These are phyloP conservation scores for Oxyura jamaicensis DNA, from an alignment of 2,113 vertebrate genomes.

Conservation along the genomic window DNA sequence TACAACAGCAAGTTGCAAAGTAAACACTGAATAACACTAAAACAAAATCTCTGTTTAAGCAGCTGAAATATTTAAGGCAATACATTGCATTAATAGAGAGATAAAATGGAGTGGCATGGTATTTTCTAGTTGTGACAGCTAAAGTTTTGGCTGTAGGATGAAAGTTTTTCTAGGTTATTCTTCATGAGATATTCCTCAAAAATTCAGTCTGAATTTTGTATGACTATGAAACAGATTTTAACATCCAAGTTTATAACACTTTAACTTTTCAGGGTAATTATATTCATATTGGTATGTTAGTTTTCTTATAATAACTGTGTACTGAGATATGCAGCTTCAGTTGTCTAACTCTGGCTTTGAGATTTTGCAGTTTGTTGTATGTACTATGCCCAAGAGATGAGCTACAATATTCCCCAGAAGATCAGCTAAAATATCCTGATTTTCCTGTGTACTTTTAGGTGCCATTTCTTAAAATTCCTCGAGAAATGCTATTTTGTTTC, in stretches of 20 bases:
- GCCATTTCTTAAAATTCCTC: not conserved
- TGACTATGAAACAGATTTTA: not conserved
- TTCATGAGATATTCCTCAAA: not conserved
- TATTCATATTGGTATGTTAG: not conserved
- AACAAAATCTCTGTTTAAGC: conserved; percentile 23
- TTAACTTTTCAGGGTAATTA: not conserved
- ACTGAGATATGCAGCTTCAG: not conserved
- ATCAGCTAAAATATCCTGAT: not conserved
- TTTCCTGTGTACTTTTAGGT: not conserved
- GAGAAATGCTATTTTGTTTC: not conserved
- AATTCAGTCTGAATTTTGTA: not conserved
- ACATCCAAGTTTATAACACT: not conserved
- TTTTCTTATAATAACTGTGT: not conserved
- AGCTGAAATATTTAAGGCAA: not conserved
- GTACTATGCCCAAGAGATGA: not conserved
- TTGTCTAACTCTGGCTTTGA: not conserved
- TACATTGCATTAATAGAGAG: not conserved
- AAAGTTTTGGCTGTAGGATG: accelerated
- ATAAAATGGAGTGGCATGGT: not conserved
- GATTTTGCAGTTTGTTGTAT: not conserved
- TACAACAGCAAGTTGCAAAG: conserved; percentile 34
- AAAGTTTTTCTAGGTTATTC: not conserved
- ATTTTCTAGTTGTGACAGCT: not conserved
- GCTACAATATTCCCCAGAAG: not conserved
- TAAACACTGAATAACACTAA: not conserved